phyloP scores from a whole-genome alignment of 2,888 invertebrate species.

The Drosophila rellima region DNA sequence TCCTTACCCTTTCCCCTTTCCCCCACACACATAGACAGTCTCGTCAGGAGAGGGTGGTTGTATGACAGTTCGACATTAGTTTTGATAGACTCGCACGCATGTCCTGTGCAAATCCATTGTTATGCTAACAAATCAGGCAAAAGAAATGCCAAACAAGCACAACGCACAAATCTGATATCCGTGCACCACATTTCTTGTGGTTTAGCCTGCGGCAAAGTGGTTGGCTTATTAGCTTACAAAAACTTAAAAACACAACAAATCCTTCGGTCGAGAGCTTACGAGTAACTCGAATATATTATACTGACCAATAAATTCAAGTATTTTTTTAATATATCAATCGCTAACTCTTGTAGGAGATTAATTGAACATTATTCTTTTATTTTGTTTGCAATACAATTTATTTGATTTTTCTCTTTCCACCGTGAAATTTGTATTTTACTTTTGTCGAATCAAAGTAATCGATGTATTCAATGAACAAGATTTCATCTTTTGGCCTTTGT shows the following conservation, averaged over 20 bases:
- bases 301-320: background rate
- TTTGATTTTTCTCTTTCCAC: too few relatives aligned
- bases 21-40: background rate
- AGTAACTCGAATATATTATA: background rate
- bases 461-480: too few relatives aligned
- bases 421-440: too few relatives aligned
- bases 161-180: conserved; percentile 70
- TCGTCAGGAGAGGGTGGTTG: background rate
- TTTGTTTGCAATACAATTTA: too few relatives aligned
- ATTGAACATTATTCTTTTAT: too few relatives aligned
- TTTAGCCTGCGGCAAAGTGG: conserved; percentile 51
- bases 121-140: conserved; percentile 67
- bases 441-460: too few relatives aligned
- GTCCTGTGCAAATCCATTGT: conserved; percentile 55
- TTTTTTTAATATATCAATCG: background rate
- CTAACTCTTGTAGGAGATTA: background rate
- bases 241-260: conserved; percentile 3
- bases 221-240: conserved; percentile 59
- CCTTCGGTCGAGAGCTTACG: conserved; percentile 2
- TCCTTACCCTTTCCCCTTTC: background rate
- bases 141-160: conserved; percentile 43
- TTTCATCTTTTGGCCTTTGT: too few relatives aligned
- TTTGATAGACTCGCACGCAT: conserved; percentile 75
- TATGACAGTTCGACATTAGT: conserved; percentile 59
- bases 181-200: conserved; percentile 30